Evolutionary conservation across 2,888 invertebrate species (phyloP).

Genomic region (Spialia ferax): DNA sequence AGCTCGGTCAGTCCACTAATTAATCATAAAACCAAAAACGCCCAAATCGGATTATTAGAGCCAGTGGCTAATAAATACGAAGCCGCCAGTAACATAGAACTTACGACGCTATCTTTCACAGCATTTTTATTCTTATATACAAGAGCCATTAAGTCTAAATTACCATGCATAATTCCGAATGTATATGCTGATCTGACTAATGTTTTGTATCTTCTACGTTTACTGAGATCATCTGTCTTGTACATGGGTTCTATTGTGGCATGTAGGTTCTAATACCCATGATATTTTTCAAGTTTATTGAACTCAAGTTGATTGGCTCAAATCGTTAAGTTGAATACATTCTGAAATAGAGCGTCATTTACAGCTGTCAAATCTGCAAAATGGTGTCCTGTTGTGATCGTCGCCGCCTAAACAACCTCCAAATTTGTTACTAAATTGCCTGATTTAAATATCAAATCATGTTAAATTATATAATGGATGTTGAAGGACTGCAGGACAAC

Average conservation of each 20-base stretch:
- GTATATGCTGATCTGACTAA: slow-evolving; percentile 37
- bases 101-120: slow-evolving; percentile 12
- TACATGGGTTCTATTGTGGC: slow-evolving; percentile 50
- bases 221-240: slow-evolving; percentile 58
- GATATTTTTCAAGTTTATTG: slow-evolving; percentile 49
- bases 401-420: not conserved
- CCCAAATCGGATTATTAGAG: slow-evolving; percentile 66
- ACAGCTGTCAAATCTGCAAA: slow-evolving; percentile 32
- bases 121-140: slow-evolving; percentile 23
- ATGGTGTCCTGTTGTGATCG: slow-evolving; percentile 35
- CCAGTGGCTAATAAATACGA: slow-evolving; percentile 58
- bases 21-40: slow-evolving; percentile 63
- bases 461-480: slow-evolving; percentile 13
- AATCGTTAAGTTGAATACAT: slow-evolving; percentile 41
- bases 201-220: slow-evolving; percentile 46
- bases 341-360: slow-evolving; percentile 18
- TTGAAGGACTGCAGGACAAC: slow-evolving; percentile 14
- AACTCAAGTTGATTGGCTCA: slow-evolving; percentile 44
- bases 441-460: slow-evolving; percentile 22
- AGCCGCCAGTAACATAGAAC: slow-evolving; percentile 33
- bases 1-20: slow-evolving; percentile 53
- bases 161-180: slow-evolving; percentile 25
- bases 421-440: slow-evolving; percentile 17
- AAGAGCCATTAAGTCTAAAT: slow-evolving; percentile 29
- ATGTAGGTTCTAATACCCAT: slow-evolving; percentile 51